Evolutionary conservation across 2,113 vertebrate species (phyloP), one percentile per base, ranked within the genome.

Genomic region (Coptodon bakossiorum): DNA sequence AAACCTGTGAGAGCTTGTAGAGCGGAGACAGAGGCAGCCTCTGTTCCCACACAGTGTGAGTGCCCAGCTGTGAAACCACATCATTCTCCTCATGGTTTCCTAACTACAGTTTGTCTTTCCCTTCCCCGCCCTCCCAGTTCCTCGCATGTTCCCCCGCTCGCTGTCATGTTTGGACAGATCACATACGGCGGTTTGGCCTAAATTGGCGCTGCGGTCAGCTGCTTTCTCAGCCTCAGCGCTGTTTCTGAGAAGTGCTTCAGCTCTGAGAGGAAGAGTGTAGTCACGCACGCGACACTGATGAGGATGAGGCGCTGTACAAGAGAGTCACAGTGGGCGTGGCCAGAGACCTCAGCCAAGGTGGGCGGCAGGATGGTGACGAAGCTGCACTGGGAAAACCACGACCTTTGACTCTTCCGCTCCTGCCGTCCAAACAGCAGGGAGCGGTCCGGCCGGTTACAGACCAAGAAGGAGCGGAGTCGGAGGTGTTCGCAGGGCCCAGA

Each of bases 111-210:
- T 59, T 85, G 81, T 85, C 84, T 86, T 84, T 91, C 85, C 81
- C 83, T 45, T 27, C 85, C 76, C 89, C 83, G 43, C 89, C 89
- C 89, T 78, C 83, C 8, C 81, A 11, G 31, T 6, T 54, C 31
- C 90, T 87, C 80, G 27, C 78, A 79, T 50, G 29, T 86, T 11
- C 31, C 82, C 40, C 81, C 1, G 24, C 56, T 89, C 66, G 29
- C 9, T 86, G 88, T 88, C 87, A 73, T 91, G 92, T 88, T 93
- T 91, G 89, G 90, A 93, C 76, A 66, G 88, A 87, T 82, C 5
- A 78, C 89, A 89, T 86, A 90, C 56, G 85, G 88, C 6, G 86
- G 82, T 91, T 90, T 93, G 91, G 90, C 79, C 45, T 22, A 22
- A 89, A 50, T 50, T 40, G 19, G 14, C 9, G 22, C 52, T 73